Base-by-base conservation (phyloP, 2,797 vertebrate species). In the Menidia menidia region DNA sequence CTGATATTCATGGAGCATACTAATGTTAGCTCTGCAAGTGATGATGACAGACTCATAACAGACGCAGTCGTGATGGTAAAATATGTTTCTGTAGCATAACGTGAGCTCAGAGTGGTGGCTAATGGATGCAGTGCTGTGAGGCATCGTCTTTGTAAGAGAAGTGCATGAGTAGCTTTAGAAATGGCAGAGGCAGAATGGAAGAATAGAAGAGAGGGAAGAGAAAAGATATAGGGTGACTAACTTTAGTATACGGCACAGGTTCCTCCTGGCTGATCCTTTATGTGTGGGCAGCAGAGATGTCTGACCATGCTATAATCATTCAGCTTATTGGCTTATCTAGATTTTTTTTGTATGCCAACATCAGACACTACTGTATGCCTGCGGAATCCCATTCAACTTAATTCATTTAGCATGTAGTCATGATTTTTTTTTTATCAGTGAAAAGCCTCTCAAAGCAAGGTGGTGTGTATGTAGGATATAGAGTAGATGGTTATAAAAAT, bases 191-290 rank as follows among this genome's bases (percentile, higher is more conserved):
- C 71, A 32, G 58, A 69, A 44, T 6, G 13, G 44, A 60, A 67
- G 62, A 64, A 44, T 13, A 61, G 31, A 76, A 52, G 61, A 31
- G 50, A 2, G 44, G 45, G 41, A 41, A 43, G 51, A 64, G 63
- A 51, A 19, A 14, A 63, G 43, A 44, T 50, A 1, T 39, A 64
- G 25, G 1, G 59, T 60, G 43, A 64, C 42, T 25, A 25, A 55
- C 31, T 4, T 60, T 77, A 65, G 55, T 62, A 55, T 71, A 48
- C 58, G 11, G 54, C 61, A 39, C 55, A 53, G 19, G 53, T 58
- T 68, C 60, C 86, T 70, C 47, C 42, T 59, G 78, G 79, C 76
- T 15, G 18, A 35, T 45, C 54, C 70, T 87, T 85, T 70, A 39
- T 80, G 61, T 76, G 65, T 77, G 58, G 69, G 7, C 4, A 7